Percentiles rank a stretch among this genome's conserved stretches.
Evolutionary conservation across 2,113 vertebrate species (phyloP).

Genomic region (Macrotis lagotis): DNA sequence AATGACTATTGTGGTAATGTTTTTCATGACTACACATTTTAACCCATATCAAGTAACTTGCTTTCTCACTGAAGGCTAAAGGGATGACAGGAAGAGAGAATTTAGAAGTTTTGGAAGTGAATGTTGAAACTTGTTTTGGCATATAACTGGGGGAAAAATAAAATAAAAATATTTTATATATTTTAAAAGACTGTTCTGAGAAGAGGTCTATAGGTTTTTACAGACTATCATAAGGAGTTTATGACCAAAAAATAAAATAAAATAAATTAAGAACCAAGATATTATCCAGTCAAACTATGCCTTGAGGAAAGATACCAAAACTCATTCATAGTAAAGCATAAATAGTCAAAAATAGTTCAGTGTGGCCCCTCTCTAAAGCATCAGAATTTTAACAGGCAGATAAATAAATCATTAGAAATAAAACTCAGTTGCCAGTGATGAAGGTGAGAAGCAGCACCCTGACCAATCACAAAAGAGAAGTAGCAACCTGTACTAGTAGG

Average conservation of each 20-base stretch:
- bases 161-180: background rate
- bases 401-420: background rate
- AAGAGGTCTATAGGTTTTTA: background rate
- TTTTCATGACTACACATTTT: too few species aligned
- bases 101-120: too few species aligned
- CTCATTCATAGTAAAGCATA: background rate
- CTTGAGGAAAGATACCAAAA: background rate
- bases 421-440: background rate
- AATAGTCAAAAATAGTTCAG: background rate
- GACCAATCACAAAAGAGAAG: background rate
- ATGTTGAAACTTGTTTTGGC: too few species aligned
- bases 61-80: too few species aligned
- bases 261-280: background rate
- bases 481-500: slow-evolving; percentile 48
- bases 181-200: background rate
- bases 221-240: background rate
- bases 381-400: background rate
- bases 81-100: too few species aligned
- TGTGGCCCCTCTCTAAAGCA: background rate
- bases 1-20: too few species aligned
- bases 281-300: background rate
- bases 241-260: background rate
- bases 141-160: too few species aligned
- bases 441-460: background rate
- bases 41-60: too few species aligned